Evolutionary conservation across 2,888 invertebrate species (phyloP), one percentile per base, ranked within the genome.

Genomic region (Pterostichus madidus): DNA sequence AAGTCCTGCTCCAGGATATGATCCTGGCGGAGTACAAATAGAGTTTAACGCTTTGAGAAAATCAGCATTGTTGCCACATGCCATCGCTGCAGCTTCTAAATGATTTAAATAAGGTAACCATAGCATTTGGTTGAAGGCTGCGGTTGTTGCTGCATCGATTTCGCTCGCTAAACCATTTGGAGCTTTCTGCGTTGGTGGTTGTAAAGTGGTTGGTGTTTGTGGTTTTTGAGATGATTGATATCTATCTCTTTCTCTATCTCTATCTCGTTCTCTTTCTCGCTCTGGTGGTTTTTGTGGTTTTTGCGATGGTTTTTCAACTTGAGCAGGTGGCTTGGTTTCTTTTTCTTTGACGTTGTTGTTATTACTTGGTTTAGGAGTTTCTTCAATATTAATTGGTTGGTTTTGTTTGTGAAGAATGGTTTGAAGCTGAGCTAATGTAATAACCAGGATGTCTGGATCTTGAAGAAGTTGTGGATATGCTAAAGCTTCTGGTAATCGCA

Each of bases 381-480:
- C 68, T 39, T 71, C 68, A 5, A 71, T 71, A 15, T 71, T 71
- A 7, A 71, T 44, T 8, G 68, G 68, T 15, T 71, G 68, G 44
- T 71, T 71, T 84, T 93, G 92, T 85, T 92, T 93, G 84, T 92
- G 91, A 82, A 94, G 88, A 82, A 94, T 93, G 1, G 91, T 92
- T 89, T 94, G 95, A 79, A 96, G 90, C 89, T 96, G 95, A 8
- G 94, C 92, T 87, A 96, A 89, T 5, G 96, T 95, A 86, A 96
- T 94, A 17, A 96, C 95, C 75, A 96, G 89, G 85, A 96, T 93
- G 87, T 96, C 95, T 0, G 96, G 95, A 89, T 96, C 95, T 87
- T 94, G 93, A 56, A 95, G 90, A 8, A 96, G 91, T 85, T 94
- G 93, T 0, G 95, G 95, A 87, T 92, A 94, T 2, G 94, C 93